These are phyloP conservation scores for Lasioglossum oenotherae DNA, from an alignment of 2,888 invertebrate species.

Conservation along the genomic window DNA sequence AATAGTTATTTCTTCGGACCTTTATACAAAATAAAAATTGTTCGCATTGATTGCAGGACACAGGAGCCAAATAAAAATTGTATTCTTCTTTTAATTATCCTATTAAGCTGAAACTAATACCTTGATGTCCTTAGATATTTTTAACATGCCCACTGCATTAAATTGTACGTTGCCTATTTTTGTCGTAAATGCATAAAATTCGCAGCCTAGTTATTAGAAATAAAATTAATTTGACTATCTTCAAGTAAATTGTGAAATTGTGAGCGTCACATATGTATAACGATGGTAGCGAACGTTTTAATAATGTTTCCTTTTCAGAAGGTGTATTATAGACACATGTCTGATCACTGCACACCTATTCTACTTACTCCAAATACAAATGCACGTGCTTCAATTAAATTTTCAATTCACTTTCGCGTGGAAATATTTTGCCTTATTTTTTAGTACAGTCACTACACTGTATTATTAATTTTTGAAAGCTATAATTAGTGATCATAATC, in stretches of 20 bases:
- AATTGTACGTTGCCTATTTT: too few relatives aligned
- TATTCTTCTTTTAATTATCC: too few relatives aligned
- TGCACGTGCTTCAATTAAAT: background rate
- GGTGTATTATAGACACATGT: background rate
- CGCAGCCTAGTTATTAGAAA: background rate
- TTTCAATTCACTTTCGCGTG: background rate
- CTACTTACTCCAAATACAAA: background rate
- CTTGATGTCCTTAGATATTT: too few relatives aligned
- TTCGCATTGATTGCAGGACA: too few relatives aligned
- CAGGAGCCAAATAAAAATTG: too few relatives aligned
- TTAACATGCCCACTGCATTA: too few relatives aligned
- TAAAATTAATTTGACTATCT: background rate
- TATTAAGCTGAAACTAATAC: too few relatives aligned
- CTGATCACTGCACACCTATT: background rate
- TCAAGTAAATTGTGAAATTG: background rate
- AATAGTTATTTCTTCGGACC: background rate
- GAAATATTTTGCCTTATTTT: background rate
- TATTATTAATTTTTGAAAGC: background rate
- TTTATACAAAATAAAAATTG: too few relatives aligned
- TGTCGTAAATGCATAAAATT: too few relatives aligned
- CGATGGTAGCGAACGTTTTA: background rate
- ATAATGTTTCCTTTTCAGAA: background rate
- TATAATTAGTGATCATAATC: background rate
- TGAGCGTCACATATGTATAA: background rate
- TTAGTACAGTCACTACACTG: background rate